Evolutionary conservation across 2,888 invertebrate species (phyloP).

Genomic region (Xylophagus ater): DNA sequence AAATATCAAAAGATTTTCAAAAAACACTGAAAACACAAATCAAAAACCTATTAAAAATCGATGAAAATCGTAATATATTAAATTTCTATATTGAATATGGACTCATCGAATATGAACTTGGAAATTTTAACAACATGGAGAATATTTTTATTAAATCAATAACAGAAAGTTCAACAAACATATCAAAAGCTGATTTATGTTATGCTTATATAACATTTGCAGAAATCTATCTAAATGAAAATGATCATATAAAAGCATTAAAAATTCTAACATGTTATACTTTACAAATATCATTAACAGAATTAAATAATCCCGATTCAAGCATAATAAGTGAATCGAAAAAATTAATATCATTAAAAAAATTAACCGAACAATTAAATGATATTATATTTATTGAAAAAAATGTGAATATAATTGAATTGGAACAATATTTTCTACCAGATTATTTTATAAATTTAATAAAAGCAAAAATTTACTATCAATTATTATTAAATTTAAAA

Average conservation of each 20-base stretch:
- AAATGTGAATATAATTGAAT: slow-evolving; percentile 24
- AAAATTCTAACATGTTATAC: slow-evolving; percentile 24
- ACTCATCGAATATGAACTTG: slow-evolving; percentile 46
- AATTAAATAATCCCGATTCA: slow-evolving; percentile 10
- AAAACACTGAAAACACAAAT: slow-evolving; percentile 37
- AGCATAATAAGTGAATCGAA: slow-evolving; percentile 18
- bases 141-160: slow-evolving; percentile 44
- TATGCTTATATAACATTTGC: slow-evolving; percentile 26
- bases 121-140: slow-evolving; percentile 39
- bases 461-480: slow-evolving; percentile 24
- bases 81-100: slow-evolving; percentile 53
- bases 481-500: slow-evolving; percentile 22
- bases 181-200: slow-evolving; percentile 23
- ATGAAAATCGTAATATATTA: slow-evolving; percentile 44
- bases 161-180: slow-evolving; percentile 16
- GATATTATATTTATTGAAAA: slow-evolving; percentile 22
- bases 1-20: slow-evolving; percentile 29
- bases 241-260: slow-evolving; percentile 21
- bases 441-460: slow-evolving; percentile 26
- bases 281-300: slow-evolving; percentile 15
- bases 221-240: slow-evolving; percentile 25
- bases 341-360: slow-evolving; percentile 22
- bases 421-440: slow-evolving; percentile 31
- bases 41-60: slow-evolving; percentile 45
- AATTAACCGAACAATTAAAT: slow-evolving; percentile 20